Evolutionary conservation across 2,888 invertebrate genomes (phyloP), one percentile per base, ranked within the genome.

Genomic region (Torymus texanus): DNA sequence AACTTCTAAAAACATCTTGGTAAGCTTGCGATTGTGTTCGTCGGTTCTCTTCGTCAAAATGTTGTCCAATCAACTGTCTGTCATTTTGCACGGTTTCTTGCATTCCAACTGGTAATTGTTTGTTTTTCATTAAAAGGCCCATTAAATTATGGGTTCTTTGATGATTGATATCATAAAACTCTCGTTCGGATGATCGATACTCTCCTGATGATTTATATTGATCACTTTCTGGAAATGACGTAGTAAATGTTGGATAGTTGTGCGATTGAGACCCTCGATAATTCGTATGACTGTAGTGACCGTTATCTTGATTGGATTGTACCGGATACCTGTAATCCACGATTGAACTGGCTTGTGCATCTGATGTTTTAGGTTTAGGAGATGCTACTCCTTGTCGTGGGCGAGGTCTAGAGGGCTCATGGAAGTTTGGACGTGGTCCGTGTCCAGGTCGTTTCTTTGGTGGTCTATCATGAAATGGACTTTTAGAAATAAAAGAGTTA

Each of bases 111-210:
- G 90, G 90, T 2, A 90, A 73, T 29, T 87, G 87, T 51, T 88
- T 88, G 71, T 88, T 89, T 76, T 90, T 90, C 88, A 89, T 90
- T n/a, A 89, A 70, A 1, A 89, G 72, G 1, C 89, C 88, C 3
- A 89, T 74, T 2, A 88, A 83, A 81, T 90, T 90, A 66, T 90
- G 90, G 68, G 85, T 86, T 77, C 88, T 84, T 0, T 88, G 88
- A 71, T 89, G 87, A 78, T 89, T 89, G 2, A 86, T 79, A 16
- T 87, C 86, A 53, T 79, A 83, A n/a, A 82, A 73, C 8, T 88
- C 85, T 2, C 81, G 84, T 41, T 82, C 83, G 5, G 76, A 80
- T 0, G 70, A 73, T 55, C 82, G 83, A 1, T 83, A 83, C 50
- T 84, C 83, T 56, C 74, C 79, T 4, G 84, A 82, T 4, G 82